Evolutionary conservation across 2,113 vertebrate species (phyloP).

Genomic region (Procavia capensis): DNA sequence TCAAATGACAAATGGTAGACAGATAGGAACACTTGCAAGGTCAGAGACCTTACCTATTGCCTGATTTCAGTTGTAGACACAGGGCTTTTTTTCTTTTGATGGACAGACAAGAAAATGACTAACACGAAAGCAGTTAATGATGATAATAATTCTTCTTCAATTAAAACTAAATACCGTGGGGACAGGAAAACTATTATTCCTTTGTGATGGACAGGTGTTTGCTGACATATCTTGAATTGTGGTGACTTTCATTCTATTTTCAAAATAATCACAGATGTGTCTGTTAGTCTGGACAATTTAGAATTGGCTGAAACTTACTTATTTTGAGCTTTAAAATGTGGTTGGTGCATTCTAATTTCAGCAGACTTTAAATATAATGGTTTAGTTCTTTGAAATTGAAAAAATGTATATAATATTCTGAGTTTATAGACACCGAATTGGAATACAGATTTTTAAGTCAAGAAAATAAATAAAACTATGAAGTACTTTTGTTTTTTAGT

Average conservation of each 20-base stretch:
- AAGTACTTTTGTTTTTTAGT: not conserved
- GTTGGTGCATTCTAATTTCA: not conserved
- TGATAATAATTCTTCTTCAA: slow-evolving; percentile 81
- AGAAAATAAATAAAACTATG: not conserved
- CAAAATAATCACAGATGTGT: slow-evolving; percentile 39
- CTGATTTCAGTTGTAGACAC: slow-evolving; percentile 74
- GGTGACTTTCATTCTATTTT: slow-evolving; percentile 3
- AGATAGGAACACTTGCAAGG: slow-evolving; percentile 72
- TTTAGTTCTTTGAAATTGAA: not conserved
- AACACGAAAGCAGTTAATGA: slow-evolving; percentile 77
- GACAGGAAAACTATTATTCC: not conserved
- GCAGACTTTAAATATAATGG: not conserved
- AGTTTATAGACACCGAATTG: not conserved
- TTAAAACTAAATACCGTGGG: slow-evolving; percentile 60
- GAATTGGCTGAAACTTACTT: not conserved
- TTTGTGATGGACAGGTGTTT: slow-evolving; percentile 57
- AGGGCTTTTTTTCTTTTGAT: slow-evolving; percentile 56
- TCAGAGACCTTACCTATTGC: slow-evolving; percentile 70
- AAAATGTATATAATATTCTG: not conserved
- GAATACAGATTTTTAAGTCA: slow-evolving; percentile 11
- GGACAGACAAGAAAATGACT: slow-evolving; percentile 53
- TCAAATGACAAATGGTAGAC: slow-evolving; percentile 84
- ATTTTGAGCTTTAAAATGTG: not conserved
- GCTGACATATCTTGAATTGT: not conserved
- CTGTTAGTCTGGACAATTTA: not conserved